Percentiles rank a stretch among this genome's conserved stretches.
phyloP scores from a whole-genome alignment of 2,797 vertebrate species.

The Acrocephalus scirpaceus region DNA sequence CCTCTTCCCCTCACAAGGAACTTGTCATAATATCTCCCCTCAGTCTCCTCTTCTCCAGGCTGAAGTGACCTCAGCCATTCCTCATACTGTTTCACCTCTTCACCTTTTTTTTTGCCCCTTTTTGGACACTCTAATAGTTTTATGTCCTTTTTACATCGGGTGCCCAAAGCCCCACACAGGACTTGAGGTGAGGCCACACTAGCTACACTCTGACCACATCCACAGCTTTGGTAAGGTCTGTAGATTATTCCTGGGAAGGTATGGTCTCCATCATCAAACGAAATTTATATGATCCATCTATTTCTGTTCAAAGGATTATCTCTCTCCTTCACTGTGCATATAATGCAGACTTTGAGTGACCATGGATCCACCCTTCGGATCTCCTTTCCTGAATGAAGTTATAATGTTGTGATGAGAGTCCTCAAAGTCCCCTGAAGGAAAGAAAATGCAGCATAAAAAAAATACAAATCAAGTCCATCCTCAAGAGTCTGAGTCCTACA shows the following conservation, averaged over 20 bases:
- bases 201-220: neutral
- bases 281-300: neutral
- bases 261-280: neutral
- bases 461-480: neutral
- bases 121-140: neutral
- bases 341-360: neutral
- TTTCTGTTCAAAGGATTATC: neutral
- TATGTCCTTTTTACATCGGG: neutral
- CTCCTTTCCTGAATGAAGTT: neutral
- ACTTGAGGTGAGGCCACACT: neutral
- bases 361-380: neutral
- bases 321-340: neutral
- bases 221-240: neutral
- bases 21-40: rapidly evolving
- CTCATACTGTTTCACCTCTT: neutral
- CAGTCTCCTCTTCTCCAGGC: neutral
- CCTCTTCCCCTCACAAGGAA: rapidly evolving
- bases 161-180: neutral
- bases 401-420: neutral
- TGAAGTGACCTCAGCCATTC: neutral
- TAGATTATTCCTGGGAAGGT: neutral
- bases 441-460: neutral
- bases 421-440: neutral
- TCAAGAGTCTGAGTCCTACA: neutral
- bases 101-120: neutral